Evolutionary conservation across 2,113 vertebrate genomes (phyloP), one percentile per base, ranked within the genome.

Genomic region (Microcebus griseorufus): DNA sequence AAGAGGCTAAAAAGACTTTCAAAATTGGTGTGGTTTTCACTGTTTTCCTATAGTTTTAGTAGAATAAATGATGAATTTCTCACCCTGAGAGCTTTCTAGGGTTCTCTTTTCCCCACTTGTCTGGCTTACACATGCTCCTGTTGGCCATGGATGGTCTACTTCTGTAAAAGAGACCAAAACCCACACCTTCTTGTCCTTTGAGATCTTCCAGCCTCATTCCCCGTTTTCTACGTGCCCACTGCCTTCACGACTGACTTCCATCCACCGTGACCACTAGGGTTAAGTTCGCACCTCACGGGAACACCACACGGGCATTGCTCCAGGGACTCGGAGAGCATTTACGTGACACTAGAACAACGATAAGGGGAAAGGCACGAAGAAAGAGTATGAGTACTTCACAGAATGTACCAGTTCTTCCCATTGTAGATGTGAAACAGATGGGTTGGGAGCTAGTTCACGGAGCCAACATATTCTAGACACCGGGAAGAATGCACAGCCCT

Each of bases 341-440:
- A 34, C 70, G 25, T 45, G 80, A 80, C 16, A 51, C 58, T 65
- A 9, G 70, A 10, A 20, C 39, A 34, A 69, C 22, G 39, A 1
- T 1, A 20, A 34, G 53, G 82, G 82, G 37, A 37, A 70, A 34
- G 75, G 48, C 82, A 67, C 58, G 73, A 85, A 37, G 65, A 75
- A 27, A 3, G 90, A 94, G 88, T 76, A 1, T 3, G 90, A 93
- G 87, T 81, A 1, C 42, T 89, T 97, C 85, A 93, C 89, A 96
- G 95, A 98, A 84, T 0, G 16, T 80, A 22, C 89, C 51, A 85
- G 93, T 60, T 75, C 81, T 90, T 95, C 94, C 69, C 11, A 29
- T 86, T 93, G 97, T 69, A 0, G 95, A 55, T 90, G 96, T 87
- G 94, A 81, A 96, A 78, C 94, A 96, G 96, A 97, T 90, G 91